Base-by-base conservation (phyloP, 2,113 vertebrate species). In the Anser cygnoides region DNA sequence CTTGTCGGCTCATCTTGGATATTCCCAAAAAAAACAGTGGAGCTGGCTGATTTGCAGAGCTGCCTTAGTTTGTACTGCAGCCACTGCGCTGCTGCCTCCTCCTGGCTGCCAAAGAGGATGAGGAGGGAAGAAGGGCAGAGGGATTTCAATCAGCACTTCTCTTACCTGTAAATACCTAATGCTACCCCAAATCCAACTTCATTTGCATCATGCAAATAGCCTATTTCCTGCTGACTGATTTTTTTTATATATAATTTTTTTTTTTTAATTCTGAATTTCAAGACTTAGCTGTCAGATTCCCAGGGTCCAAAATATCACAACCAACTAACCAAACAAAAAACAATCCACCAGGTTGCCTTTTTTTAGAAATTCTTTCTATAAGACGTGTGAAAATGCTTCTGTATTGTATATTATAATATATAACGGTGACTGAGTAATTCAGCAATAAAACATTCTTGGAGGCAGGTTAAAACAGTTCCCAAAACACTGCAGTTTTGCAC, bases 1-100 rank as follows among this genome's bases (percentile, higher is more conserved):
- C 75, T 49, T 55, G 6, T 93, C 31, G 20, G 71, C 91, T 95
- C 37, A 1, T 78, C 93, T 92, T 91, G 70, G 82, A 84, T 95
- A 41, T 86, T 73, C 72, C 71, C 86, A 93, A 63, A 74, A 84
- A 84, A 74, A 28, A 35, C 97, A 97, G 44, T 97, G 96, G 97
- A 98, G 97, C 97, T 97, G 95, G 96, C 96, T 87, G 63, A 84
- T 79, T 97, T 96, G 92, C 88, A 93, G 92, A 96, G 97, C 97
- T 29, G 46, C 91, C 57, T 68, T 91, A 84, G 87, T 96, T 97
- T 97, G 93, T 97, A 95, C 96, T 70, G 33, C 72, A 25, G 61
- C 61, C 23, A n/a, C 35, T 29, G 62, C 17, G 39, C 62, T 65
- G 62, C 39, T 17, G 4, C 75, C 52, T 82, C 49, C 1, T 1